These are phyloP conservation scores for Chionoecetes opilio DNA, from an alignment of 1,140 invertebrate genomes.

Conservation along the genomic window DNA sequence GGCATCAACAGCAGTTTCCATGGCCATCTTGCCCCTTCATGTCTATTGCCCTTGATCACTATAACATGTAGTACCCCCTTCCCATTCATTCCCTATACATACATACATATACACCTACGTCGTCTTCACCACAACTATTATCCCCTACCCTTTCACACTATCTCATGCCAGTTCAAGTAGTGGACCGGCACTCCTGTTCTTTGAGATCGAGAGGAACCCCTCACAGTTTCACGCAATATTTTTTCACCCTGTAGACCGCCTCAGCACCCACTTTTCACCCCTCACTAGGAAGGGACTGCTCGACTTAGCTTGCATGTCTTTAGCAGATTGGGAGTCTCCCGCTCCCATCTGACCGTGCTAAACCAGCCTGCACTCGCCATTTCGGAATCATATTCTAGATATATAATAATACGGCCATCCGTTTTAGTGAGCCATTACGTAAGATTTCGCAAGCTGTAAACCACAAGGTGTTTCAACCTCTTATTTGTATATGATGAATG, in stretches of 20 bases:
- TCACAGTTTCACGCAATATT: neutral
- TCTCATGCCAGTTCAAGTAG: neutral
- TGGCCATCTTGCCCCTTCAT: neutral
- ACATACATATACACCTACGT: neutral
- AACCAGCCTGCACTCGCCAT: constrained; percentile 54
- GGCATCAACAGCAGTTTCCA: neutral
- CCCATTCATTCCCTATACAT: neutral
- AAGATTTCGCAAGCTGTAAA: neutral
- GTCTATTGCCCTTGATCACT: neutral
- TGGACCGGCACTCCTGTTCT: neutral
- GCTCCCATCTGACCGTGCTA: constrained; percentile 12
- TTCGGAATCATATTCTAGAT: constrained; percentile 58
- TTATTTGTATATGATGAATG: neutral
- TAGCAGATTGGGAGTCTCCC: neutral
- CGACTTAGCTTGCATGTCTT: constrained; percentile 50
- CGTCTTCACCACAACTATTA: neutral
- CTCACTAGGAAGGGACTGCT: constrained; percentile 55
- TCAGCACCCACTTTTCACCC: neutral
- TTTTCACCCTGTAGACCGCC: neutral
- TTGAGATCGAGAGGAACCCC: neutral
- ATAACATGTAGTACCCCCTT: neutral
- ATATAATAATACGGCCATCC: neutral
- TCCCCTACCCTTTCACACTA: neutral
- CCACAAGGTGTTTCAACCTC: neutral
- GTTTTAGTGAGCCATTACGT: neutral